These are phyloP conservation scores for Aphaenogaster ashmeadi DNA, from an alignment of 1,140 invertebrate species.

Conservation along the genomic window DNA sequence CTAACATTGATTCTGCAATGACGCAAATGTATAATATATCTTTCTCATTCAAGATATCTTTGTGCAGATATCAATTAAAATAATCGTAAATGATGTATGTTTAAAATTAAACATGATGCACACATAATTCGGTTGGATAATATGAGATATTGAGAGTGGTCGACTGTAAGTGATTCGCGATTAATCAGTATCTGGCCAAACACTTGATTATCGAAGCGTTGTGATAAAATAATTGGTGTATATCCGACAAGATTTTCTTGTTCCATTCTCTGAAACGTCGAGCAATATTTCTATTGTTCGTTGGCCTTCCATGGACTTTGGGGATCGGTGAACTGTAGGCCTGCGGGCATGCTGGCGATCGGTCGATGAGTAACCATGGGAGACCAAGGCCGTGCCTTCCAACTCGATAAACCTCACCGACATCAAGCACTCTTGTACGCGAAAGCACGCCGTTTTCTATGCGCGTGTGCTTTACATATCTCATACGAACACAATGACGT, in stretches of 20 bases:
- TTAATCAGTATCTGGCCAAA: neutral
- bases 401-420: constrained; percentile 79
- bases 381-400: constrained; percentile 81
- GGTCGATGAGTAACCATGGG: constrained; percentile 85
- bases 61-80: neutral
- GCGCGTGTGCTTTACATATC: constrained; percentile 24
- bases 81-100: neutral
- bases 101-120: neutral
- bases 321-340: constrained; percentile 75
- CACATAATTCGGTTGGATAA: neutral
- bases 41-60: neutral
- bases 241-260: neutral
- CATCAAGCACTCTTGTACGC: neutral
- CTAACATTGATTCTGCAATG: neutral
- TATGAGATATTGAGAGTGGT: neutral
- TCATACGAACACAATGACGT: neutral
- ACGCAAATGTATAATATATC: neutral
- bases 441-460: constrained; percentile 1
- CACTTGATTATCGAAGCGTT: neutral
- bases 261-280: neutral
- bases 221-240: neutral
- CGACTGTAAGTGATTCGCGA: neutral
- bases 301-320: constrained; percentile 69
- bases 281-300: constrained; percentile 9
- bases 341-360: constrained; percentile 73